These are phyloP conservation scores for Numenius phaeopus DNA, from an alignment of 2,797 vertebrate genomes.

Conservation along the genomic window DNA sequence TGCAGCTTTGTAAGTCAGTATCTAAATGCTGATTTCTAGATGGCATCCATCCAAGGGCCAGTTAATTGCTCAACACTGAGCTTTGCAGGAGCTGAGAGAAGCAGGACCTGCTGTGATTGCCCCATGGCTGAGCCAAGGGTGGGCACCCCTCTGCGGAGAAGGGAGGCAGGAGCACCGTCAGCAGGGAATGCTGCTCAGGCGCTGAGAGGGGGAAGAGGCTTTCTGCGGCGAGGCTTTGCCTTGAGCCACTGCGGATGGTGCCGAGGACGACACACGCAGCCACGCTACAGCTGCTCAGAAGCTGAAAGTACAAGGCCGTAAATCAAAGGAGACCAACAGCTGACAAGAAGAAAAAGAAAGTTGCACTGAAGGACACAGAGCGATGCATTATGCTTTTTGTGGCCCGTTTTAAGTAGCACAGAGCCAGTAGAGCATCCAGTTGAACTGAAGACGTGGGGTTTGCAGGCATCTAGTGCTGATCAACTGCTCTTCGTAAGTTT, in stretches of 20 bases:
- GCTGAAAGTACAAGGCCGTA: rapidly evolving
- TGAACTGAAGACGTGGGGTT: neutral
- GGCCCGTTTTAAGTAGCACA: neutral
- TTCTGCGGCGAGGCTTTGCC: neutral
- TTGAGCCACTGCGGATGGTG: neutral
- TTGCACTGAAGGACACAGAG: neutral
- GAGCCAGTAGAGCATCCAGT: neutral
- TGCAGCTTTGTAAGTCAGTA: neutral
- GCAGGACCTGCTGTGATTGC: neutral
- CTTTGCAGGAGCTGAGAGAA: neutral
- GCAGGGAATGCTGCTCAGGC: neutral
- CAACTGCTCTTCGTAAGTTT: neutral
- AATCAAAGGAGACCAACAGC: neutral
- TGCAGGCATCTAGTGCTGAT: neutral
- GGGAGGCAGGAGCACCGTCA: neutral
- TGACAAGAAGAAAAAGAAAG: neutral
- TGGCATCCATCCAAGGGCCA: neutral
- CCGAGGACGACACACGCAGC: rapidly evolving
- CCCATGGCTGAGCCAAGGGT: neutral
- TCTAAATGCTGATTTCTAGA: neutral
- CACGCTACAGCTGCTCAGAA: neutral
- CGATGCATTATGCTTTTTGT: rapidly evolving
- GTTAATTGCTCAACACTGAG: neutral
- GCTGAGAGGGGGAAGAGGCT: neutral
- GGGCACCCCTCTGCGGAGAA: neutral